Percentiles rank a stretch among this genome's conserved stretches.
Evolutionary conservation across 2,113 vertebrate species (phyloP).

Genomic region (Elephas maximus): DNA sequence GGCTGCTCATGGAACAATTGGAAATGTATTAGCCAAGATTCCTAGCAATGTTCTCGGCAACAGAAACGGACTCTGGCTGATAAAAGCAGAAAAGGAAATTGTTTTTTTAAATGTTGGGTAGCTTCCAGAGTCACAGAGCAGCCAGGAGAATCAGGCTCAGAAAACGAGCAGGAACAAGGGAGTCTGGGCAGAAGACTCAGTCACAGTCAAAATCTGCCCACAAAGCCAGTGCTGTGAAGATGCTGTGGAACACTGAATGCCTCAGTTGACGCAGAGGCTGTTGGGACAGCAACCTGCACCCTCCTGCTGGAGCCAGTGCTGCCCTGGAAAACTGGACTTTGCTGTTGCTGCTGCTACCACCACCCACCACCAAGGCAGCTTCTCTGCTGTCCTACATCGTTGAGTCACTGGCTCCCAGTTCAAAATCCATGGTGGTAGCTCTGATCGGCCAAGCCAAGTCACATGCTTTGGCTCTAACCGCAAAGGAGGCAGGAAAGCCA

Average conservation of each 20-base stretch:
- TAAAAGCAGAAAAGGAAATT: not conserved
- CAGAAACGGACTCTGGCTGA: not conserved
- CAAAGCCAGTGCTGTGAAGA: not conserved
- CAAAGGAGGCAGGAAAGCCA: not conserved
- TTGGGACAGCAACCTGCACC: too few species aligned
- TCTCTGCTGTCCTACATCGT: not conserved
- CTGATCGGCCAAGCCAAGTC: not conserved
- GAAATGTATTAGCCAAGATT: not conserved
- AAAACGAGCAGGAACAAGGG: not conserved
- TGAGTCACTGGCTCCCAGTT: not conserved
- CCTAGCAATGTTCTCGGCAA: not conserved
- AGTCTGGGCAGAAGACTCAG: not conserved
- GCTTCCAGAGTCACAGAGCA: not conserved
- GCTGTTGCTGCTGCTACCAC: too few species aligned
- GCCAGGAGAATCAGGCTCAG: not conserved
- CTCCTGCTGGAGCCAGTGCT: not conserved
- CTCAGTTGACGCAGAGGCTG: not conserved
- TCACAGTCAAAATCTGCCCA: not conserved
- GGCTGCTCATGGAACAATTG: not conserved
- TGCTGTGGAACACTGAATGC: accelerated
- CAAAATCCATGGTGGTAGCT: not conserved
- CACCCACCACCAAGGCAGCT: too few species aligned
- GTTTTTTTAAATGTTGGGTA: not conserved
- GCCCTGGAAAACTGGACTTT: not conserved
- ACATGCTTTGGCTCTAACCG: not conserved